These are phyloP conservation scores for Drosophila cardini DNA, from an alignment of 1,140 invertebrate genomes.

Conservation along the genomic window DNA sequence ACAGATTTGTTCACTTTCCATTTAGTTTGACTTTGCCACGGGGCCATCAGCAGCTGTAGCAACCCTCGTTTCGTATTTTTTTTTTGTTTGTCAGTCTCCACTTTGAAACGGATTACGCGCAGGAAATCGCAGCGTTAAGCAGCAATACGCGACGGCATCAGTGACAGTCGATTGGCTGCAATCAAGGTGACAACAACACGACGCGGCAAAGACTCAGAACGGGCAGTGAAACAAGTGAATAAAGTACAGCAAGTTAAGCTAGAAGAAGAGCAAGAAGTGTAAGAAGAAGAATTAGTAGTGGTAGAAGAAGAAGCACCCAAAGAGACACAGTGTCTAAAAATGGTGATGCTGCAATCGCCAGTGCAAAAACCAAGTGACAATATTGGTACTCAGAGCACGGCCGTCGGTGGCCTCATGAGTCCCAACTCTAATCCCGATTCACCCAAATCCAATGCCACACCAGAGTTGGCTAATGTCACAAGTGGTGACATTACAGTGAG, in stretches of 20 bases:
- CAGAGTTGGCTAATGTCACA: slow-evolving; percentile 52
- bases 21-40: slow-evolving; percentile 75
- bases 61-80: slow-evolving; percentile 46
- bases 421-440: slow-evolving; percentile 81
- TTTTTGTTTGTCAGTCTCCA: slow-evolving; percentile 24
- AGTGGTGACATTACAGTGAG: slow-evolving; percentile 19
- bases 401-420: slow-evolving; percentile 75
- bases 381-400: slow-evolving; percentile 48
- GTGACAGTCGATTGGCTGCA: slow-evolving; percentile 84
- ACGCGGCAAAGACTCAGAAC: slow-evolving; percentile 39
- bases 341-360: slow-evolving; percentile 84
- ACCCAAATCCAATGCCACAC: slow-evolving; percentile 79
- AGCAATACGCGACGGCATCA: slow-evolving; percentile 59
- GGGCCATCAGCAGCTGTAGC: slow-evolving; percentile 37
- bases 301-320: slow-evolving; percentile 5
- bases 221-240: slow-evolving; percentile 26
- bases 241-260: not conserved
- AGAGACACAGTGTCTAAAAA: slow-evolving; percentile 13
- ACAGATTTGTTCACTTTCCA: slow-evolving; percentile 73
- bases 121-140: slow-evolving; percentile 58
- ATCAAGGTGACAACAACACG: slow-evolving; percentile 76
- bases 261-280: slow-evolving; percentile 34
- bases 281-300: not conserved
- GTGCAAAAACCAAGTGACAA: slow-evolving; percentile 72
- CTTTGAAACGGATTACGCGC: slow-evolving; percentile 78